These are phyloP conservation scores for Hydroisotoma schaefferi DNA, from an alignment of 2,888 invertebrate genomes.

Conservation along the genomic window DNA sequence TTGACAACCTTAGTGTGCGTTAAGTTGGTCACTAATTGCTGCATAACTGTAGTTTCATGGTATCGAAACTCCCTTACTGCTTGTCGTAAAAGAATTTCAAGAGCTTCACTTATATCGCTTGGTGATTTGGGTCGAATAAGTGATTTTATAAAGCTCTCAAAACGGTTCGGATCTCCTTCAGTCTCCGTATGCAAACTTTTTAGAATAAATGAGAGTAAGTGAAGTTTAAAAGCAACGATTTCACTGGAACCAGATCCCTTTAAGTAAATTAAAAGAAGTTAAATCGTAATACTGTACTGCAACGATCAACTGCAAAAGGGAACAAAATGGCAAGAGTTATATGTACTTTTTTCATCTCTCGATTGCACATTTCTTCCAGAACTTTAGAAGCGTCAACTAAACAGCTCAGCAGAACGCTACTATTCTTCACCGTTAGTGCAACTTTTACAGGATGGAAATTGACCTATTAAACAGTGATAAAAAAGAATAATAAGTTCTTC, in stretches of 20 bases:
- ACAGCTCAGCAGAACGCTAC: constrained; percentile 68
- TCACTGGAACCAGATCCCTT: constrained; percentile 77
- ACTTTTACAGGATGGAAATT: constrained; percentile 82
- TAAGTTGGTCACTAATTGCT: constrained; percentile 58
- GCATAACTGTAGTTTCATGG: constrained; percentile 82
- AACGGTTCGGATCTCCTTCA: constrained; percentile 56
- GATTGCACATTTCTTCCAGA: constrained; percentile 76
- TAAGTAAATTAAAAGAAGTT: background rate
- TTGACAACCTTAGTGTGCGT: constrained; percentile 38
- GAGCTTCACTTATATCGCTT: constrained; percentile 58
- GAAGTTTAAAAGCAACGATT: constrained; percentile 84
- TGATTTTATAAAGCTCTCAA: constrained; percentile 72
- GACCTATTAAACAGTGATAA: constrained; percentile 56
- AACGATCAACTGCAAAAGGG: no score
- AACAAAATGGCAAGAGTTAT: no score
- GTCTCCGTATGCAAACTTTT: constrained; percentile 64
- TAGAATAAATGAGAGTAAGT: constrained; percentile 65
- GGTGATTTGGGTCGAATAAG: constrained; percentile 61
- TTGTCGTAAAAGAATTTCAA: constrained; percentile 73
- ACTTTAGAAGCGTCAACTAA: constrained; percentile 70
- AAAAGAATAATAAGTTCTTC: background rate
- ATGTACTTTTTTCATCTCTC: constrained; percentile 67
- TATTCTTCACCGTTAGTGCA: constrained; percentile 71
- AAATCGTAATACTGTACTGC: no score
- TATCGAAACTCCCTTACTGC: constrained; percentile 86